phyloP scores from a whole-genome alignment of 2,888 invertebrate species.

The Cylindroiulus punctatus region DNA sequence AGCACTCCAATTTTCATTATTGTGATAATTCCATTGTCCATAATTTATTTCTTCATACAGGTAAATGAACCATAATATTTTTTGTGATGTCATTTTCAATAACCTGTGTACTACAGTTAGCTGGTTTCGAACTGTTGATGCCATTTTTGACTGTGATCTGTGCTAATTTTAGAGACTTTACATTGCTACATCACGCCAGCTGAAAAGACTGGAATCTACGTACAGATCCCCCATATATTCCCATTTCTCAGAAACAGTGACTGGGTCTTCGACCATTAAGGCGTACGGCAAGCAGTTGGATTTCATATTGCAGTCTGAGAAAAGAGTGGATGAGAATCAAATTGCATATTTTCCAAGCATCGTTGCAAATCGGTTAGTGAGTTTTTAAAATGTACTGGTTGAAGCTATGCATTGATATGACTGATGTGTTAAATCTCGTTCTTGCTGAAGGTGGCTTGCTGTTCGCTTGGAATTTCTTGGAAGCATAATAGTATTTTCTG shows the following conservation, averaged over 20 bases:
- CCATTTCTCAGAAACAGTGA: constrained; percentile 94
- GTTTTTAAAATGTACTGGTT: neutral
- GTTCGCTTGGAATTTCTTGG: constrained; percentile 96
- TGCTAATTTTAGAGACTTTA: constrained; percentile 79
- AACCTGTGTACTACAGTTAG: too few species aligned
- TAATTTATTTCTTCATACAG: constrained; percentile 62
- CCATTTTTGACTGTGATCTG: too few species aligned
- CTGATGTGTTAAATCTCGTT: constrained; percentile 44
- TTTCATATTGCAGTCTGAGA: constrained; percentile 89
- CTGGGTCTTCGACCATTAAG: constrained; percentile 81
- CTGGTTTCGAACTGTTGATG: too few species aligned
- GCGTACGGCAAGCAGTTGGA: constrained; percentile 83
- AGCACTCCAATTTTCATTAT: constrained; percentile 64
- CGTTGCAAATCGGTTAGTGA: constrained; percentile 79
- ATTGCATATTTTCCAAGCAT: constrained; percentile 92
- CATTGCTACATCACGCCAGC: constrained; percentile 90
- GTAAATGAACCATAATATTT: constrained; percentile 59
- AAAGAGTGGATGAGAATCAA: constrained; percentile 91
- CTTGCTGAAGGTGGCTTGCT: constrained; percentile 83
- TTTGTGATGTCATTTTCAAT: too few species aligned
- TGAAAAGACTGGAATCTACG: constrained; percentile 92
- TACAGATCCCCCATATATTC: constrained; percentile 96
- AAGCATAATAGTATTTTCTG: constrained; percentile 92
- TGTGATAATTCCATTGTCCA: constrained; percentile 62
- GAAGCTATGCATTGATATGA: neutral